Conservation (phyloP, 2,888 invertebrate genomes). For the Pheosia gnoma region DNA sequence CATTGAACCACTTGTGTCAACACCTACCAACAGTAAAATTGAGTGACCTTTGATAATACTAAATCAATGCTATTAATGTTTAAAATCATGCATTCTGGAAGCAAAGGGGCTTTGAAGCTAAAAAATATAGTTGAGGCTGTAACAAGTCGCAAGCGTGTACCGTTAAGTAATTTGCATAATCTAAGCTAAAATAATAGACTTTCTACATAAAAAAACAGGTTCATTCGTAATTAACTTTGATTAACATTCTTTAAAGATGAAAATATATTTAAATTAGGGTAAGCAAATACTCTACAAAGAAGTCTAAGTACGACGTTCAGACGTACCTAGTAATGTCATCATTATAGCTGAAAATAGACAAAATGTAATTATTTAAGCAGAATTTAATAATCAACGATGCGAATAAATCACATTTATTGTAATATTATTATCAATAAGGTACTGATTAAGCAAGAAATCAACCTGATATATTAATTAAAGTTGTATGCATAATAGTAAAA, state of each 20-base stretch:
- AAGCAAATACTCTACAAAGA: conserved; percentile 10
- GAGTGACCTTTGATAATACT: no score
- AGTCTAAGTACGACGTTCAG: conserved; percentile 20
- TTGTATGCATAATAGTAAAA: no score
- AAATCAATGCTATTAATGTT: background rate
- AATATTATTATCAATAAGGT: no score
- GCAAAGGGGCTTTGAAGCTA: background rate
- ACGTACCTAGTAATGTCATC: conserved; percentile 77
- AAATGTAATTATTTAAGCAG: conserved; percentile 30
- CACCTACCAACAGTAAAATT: no score
- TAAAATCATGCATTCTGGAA: background rate
- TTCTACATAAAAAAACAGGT: conserved; percentile 23
- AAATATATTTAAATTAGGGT: background rate
- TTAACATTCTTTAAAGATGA: background rate
- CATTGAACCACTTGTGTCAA: no score
- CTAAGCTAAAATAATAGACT: conserved; percentile 13
- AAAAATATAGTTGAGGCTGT: background rate
- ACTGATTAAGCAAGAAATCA: background rate
- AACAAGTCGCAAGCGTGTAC: background rate
- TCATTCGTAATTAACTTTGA: conserved; percentile 8
- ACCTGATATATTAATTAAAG: no score
- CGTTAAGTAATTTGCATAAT: conserved; percentile 19
- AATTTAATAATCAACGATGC: conserved; percentile 9
- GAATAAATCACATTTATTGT: background rate
- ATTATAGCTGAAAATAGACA: conserved; percentile 73